Conservation (phyloP, 2,113 vertebrate genomes). For the Dermatemys mawii region DNA sequence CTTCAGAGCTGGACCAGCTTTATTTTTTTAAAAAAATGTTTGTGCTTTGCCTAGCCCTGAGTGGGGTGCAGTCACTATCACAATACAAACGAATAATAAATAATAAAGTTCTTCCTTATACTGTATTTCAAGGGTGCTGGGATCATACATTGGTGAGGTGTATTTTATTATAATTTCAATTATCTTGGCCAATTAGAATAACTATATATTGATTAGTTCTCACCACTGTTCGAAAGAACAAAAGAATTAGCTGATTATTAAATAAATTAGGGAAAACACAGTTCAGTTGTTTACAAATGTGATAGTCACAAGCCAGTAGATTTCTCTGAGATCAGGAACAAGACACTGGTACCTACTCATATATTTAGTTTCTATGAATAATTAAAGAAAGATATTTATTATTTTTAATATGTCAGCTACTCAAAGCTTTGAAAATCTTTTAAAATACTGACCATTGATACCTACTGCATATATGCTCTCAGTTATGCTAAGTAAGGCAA, state of each 20-base stretch:
- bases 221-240: background rate
- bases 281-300: rapidly evolving
- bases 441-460: background rate
- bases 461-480: background rate
- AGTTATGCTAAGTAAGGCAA: background rate
- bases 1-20: background rate
- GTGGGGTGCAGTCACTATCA: background rate
- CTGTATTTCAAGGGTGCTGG: background rate
- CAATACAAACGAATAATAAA: background rate
- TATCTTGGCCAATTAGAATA: background rate
- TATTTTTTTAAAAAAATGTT: background rate
- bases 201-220: background rate
- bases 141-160: rapidly evolving
- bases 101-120: background rate
- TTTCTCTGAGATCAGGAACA: background rate
- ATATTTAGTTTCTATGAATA: background rate
- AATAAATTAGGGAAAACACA: background rate
- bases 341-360: background rate
- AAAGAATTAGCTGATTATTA: background rate
- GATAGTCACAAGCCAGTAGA: background rate
- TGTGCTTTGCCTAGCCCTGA: background rate
- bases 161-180: background rate
- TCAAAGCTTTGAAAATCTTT: background rate
- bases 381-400: background rate
- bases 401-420: background rate